These are phyloP conservation scores for Brachyopa scutellaris DNA, from an alignment of 2,888 invertebrate genomes.

Conservation along the genomic window DNA sequence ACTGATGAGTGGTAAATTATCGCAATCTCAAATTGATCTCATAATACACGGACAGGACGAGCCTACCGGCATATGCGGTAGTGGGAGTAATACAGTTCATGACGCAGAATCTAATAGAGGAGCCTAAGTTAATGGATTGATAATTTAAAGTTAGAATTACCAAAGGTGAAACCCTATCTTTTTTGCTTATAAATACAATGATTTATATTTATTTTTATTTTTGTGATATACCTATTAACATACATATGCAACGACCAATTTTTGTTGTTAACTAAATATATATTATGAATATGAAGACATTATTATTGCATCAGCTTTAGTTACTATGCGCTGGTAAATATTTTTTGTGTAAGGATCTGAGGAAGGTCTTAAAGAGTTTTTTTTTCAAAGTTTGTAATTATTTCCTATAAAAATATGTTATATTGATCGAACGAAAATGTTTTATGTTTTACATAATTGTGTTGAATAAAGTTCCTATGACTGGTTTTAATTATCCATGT, in stretches of 20 bases:
- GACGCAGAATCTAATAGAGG: constrained; percentile 37
- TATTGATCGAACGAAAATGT: background rate
- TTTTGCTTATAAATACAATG: background rate
- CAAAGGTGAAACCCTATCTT: background rate
- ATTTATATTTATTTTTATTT: background rate
- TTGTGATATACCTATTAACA: constrained; percentile 22
- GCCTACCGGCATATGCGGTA: constrained; percentile 77
- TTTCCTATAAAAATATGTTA: background rate
- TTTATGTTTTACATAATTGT: too few relatives aligned
- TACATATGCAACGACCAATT: too few relatives aligned
- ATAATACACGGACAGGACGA: constrained; percentile 78
- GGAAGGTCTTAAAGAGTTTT: background rate
- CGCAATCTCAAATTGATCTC: constrained; percentile 80
- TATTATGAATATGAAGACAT: background rate
- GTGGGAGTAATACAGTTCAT: background rate
- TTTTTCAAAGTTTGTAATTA: background rate
- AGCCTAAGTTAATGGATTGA: background rate
- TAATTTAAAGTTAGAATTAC: background rate
- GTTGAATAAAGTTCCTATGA: constrained; percentile 42
- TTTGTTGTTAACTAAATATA: background rate
- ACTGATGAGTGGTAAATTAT: constrained; percentile 77
- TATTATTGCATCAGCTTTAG: background rate
- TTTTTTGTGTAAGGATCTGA: constrained; percentile 3
- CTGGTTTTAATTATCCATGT: background rate
- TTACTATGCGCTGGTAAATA: background rate